These are phyloP conservation scores for Drosophila anomelani DNA, from an alignment of 2,888 invertebrate species.

Conservation along the genomic window DNA sequence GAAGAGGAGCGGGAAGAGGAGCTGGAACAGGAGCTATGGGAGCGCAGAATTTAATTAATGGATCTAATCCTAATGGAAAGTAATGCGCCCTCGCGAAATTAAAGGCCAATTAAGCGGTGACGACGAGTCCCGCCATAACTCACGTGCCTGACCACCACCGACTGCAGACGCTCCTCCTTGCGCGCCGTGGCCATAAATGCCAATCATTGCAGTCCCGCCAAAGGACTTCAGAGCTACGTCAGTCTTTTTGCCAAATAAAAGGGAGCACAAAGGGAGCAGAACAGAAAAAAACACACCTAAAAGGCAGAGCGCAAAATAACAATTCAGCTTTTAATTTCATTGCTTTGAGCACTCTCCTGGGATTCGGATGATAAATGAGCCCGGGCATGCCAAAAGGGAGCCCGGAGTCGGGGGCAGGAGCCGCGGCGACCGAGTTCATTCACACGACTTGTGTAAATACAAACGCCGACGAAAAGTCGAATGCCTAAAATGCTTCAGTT, in stretches of 20 bases:
- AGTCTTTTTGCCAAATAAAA: not conserved
- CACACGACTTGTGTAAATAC: slow-evolving; percentile 34
- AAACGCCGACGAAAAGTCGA: not conserved
- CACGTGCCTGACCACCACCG: slow-evolving; percentile 5
- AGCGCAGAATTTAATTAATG: slow-evolving; percentile 44
- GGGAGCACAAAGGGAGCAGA: not conserved
- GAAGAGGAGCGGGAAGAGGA: too few species aligned
- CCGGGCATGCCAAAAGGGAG: slow-evolving; percentile 10
- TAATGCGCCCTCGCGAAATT: slow-evolving; percentile 40
- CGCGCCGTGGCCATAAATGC: slow-evolving; percentile 47
- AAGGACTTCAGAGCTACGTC: slow-evolving; percentile 6
- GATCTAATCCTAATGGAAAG: slow-evolving; percentile 36
- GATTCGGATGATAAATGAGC: slow-evolving; percentile 63
- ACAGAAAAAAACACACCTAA: slow-evolving; percentile 4
- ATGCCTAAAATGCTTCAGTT: not conserved
- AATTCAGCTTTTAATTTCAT: slow-evolving; percentile 68
- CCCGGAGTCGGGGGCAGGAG: not conserved
- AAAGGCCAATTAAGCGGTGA: slow-evolving; percentile 51
- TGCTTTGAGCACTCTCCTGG: slow-evolving; percentile 64
- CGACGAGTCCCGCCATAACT: slow-evolving; percentile 30
- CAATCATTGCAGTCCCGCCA: slow-evolving; percentile 56
- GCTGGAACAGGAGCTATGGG: too few species aligned
- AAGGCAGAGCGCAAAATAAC: slow-evolving; percentile 47
- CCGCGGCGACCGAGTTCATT: slow-evolving; percentile 19
- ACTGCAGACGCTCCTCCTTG: slow-evolving; percentile 28